Base-by-base conservation (phyloP, 2,113 vertebrate genomes). In the mouse (Mus musculus) region DNA sequence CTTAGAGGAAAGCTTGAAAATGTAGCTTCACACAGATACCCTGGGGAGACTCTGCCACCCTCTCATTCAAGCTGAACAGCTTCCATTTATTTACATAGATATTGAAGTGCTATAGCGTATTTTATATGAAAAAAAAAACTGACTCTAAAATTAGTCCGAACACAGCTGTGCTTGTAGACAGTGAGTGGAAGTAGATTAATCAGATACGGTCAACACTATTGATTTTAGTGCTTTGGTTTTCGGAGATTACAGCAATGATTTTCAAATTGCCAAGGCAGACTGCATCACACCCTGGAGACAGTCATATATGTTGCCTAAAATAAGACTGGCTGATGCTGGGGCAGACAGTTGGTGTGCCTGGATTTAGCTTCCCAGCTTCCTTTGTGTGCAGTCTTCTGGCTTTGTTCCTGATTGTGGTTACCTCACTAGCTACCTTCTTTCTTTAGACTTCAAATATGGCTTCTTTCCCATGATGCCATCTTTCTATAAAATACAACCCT, bases 111-210 rank as follows among this genome's bases (percentile, higher is more conserved):
- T 67, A 71, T 42, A 54, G 49, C 86, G n/a, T 93, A 85, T 94
- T 88, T 94, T 90, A 90, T 81, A 92, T 89, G 20, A 3, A 14
- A 67, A 56, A 54, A 93, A 95, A 61, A 26, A 59, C 49, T 88
- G 75, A 80, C 49, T 67, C 85, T 95, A 96, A 96, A 96, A 86
- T 97, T 94, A 92, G 52, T 92, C 80, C n/a, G 72, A 96, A 97
- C 95, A 95, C 88, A 96, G 94, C 97, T 97, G 96, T 95, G 95
- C 88, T 89, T 24, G 80, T 93, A 95, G 80, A 94, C 89, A 88
- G 69, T 24, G 84, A 93, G 84, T 96, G 42, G 75, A 82, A 96
- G 93, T 20, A 61, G 81, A 97, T 97, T 96, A 98, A 97, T 97
- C 94, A 95, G 85, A 88, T 93, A 94, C 0, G 61, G 88, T 81